Evolutionary conservation across 2,888 invertebrate species (phyloP).

Genomic region (Eristalinus aeneus): DNA sequence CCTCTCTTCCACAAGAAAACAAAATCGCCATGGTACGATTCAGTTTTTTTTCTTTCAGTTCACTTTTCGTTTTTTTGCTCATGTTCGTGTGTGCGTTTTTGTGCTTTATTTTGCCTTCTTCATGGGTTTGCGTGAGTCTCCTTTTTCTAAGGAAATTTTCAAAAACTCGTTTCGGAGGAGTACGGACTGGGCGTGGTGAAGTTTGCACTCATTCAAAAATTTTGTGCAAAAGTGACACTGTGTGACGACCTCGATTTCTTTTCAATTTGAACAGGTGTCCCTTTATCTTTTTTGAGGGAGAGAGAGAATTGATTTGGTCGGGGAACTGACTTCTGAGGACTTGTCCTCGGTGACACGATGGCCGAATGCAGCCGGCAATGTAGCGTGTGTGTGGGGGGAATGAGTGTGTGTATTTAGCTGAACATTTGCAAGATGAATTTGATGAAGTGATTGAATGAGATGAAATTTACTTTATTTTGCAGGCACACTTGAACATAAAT

Average conservation of each 20-base stretch:
- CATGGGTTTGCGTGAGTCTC: background rate
- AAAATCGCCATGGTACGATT: conserved; percentile 62
- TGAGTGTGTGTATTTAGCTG: background rate
- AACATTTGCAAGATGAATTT: background rate
- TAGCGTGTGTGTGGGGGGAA: conserved; percentile 27
- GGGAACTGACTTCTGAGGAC: conserved; percentile 3
- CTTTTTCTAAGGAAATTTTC: conserved; percentile 58
- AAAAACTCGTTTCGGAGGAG: conserved; percentile 62
- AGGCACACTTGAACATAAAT: conserved; percentile 79
- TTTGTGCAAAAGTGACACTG: conserved; percentile 17
- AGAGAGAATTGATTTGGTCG: background rate
- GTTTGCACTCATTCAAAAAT: conserved; percentile 36
- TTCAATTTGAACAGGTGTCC: conserved; percentile 61
- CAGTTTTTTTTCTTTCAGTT: conserved; percentile 19
- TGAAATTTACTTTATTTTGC: conserved; percentile 45
- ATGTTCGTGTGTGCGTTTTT: conserved; percentile 33
- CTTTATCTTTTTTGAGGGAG: background rate
- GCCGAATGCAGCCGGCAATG: conserved; percentile 48
- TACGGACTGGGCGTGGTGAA: conserved; percentile 68
- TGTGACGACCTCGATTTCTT: background rate
- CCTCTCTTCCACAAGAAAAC: conserved; percentile 55
- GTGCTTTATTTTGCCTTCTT: conserved; percentile 3
- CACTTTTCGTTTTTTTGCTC: background rate
- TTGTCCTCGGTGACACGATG: conserved; percentile 26
- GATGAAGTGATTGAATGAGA: conserved; percentile 27